These are phyloP conservation scores for Callosobruchus maculatus DNA, from an alignment of 2,888 invertebrate genomes.

Conservation along the genomic window DNA sequence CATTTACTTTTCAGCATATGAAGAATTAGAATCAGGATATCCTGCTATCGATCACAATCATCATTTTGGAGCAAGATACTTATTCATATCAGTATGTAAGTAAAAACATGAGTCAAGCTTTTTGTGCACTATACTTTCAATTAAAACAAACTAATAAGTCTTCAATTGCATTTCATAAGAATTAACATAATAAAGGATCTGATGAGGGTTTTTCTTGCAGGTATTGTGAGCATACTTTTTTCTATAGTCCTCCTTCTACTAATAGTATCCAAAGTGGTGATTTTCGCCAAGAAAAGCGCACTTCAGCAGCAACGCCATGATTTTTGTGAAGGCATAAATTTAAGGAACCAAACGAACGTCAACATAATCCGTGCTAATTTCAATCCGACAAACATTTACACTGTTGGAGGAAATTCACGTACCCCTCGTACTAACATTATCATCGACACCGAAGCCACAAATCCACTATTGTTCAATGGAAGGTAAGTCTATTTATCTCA, in stretches of 20 bases:
- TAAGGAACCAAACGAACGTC: constrained; percentile 28
- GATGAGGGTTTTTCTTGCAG: constrained; percentile 26
- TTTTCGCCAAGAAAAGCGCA: constrained; percentile 41
- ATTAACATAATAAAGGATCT: too few relatives aligned
- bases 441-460: constrained; percentile 34
- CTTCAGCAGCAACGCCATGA: constrained; percentile 24
- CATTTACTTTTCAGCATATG: constrained; percentile 35
- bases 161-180: too few relatives aligned
- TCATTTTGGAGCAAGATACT: constrained; percentile 38
- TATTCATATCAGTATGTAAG: constrained; percentile 47
- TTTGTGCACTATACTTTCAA: too few relatives aligned
- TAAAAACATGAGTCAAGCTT: too few relatives aligned
- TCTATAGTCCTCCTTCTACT: constrained; percentile 42
- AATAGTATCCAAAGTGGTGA: constrained; percentile 42
- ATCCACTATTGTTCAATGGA: constrained; percentile 32
- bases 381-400: constrained; percentile 29
- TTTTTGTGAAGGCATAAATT: constrained; percentile 29
- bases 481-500: too few relatives aligned
- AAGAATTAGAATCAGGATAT: constrained; percentile 39
- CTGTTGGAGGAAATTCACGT: constrained; percentile 26
- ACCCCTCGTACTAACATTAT: constrained; percentile 28
- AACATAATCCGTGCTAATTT: constrained; percentile 25
- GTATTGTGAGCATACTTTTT: constrained; percentile 43
- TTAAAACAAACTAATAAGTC: too few relatives aligned
- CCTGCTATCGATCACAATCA: constrained; percentile 35